A percentile compares a stretch with the other conserved stretches of the same genome.
Evolutionary conservation across 2,113 vertebrate genomes (phyloP).

Genomic region (Monarcha castaneiventris): DNA sequence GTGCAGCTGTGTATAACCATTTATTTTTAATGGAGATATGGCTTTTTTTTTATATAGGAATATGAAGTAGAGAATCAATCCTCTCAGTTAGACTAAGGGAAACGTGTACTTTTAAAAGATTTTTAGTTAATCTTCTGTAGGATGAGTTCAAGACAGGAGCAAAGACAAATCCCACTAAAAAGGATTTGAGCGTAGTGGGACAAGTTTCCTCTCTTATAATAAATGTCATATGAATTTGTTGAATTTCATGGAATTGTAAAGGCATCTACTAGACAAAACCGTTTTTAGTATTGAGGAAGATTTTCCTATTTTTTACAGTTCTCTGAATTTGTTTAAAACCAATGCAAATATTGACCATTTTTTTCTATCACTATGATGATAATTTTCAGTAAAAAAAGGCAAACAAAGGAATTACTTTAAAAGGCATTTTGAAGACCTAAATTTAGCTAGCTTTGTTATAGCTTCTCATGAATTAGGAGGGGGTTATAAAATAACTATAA

Average conservation of each 20-base stretch:
- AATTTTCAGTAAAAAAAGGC: constrained; percentile 50
- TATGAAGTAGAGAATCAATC: not conserved
- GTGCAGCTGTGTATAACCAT: not conserved
- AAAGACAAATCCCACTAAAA: not conserved
- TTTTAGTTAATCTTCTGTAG: not conserved
- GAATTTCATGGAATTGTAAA: constrained; percentile 37
- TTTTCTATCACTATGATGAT: constrained; percentile 7
- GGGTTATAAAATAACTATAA: constrained; percentile 54
- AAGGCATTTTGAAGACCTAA: constrained; percentile 26
- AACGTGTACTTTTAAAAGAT: not conserved
- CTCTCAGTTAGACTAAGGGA: not conserved
- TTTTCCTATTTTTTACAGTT: constrained; percentile 7
- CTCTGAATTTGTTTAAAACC: not conserved
- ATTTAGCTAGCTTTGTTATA: constrained; percentile 45
- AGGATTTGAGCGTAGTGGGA: not conserved
- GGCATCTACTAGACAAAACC: not conserved
- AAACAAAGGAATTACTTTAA: constrained; percentile 43
- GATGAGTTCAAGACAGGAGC: not conserved
- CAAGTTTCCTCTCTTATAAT: not conserved
- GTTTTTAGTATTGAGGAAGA: not conserved
- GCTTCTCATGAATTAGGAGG: constrained; percentile 48
- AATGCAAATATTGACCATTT: constrained; percentile 50
- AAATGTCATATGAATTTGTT: constrained; percentile 38
- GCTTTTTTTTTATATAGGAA: not conserved
- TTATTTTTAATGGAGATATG: not conserved